Base-by-base conservation (phyloP, 2,113 vertebrate species). In the Neotragus moschatus region DNA sequence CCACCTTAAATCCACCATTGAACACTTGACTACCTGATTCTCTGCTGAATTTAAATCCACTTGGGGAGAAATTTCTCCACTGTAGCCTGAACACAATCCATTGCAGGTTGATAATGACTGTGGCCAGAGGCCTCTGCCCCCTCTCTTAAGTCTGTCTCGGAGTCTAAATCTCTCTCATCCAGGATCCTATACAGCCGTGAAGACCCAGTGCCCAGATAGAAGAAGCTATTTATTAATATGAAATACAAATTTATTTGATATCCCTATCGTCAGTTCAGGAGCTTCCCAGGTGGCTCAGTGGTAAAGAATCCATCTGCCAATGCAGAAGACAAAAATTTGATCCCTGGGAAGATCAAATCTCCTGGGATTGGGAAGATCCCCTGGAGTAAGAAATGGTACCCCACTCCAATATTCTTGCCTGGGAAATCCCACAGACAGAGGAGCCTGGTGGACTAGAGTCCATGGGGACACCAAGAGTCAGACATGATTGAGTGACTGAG, bases 121-220 rank as follows among this genome's bases (percentile, higher is more conserved):
- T 56, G 3, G 15, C 28, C 61, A 1, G 8, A n/a, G 26, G 47
- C 17, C 60, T 26, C 49, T 30, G 43, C 33, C 8, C 8, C 39
- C 6, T 47, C 28, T 30, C 6, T 33, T 33, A 49, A 23, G n/a
- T 73, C 60, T 45, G 21, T 30, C 19, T 1, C 0, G 4, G 19
- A 33, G 3, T 55, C 66, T 19, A 36, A 58, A 19, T n/a, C 28
- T 25, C 66, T 47, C 49, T 56, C 58, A 30, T 36, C 80, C 80
- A 28, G 28, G 70, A 9, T 14, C 26, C 81, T 13, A 9, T 4
- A 5, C 36, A 49, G 13, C 6, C 47, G 49, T 30, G 12, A 79
- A 82, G 51, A 39, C 21, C 28, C n/a, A 10, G 19, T 13, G 16
- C n/a, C 7, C n/a, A 3, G n/a, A 39, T 33, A 70, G 49, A 39